Evolutionary conservation across 2,888 invertebrate species (phyloP), one percentile per base, ranked within the genome.

Genomic region (Calliphora vomitoria): DNA sequence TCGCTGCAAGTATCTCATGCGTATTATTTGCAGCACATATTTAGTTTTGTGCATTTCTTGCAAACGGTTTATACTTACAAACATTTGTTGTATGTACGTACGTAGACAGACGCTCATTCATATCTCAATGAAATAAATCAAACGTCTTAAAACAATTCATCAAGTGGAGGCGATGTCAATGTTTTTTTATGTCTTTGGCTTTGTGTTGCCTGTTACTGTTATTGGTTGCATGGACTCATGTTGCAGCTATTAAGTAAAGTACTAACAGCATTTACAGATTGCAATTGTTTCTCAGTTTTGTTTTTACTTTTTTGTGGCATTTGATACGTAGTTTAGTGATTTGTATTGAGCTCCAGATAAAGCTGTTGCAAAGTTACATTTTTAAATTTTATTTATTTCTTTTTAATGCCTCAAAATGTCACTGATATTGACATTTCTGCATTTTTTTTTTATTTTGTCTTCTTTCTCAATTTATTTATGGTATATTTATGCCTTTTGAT

Each of bases 51-150:
- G 31, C 1, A 38, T 8, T 44, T 58, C 25, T 78, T 50, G 35
- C 10, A 58, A n/a, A 62, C 13, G 20, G 60, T 18, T 13, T 60
- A 31, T 8, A 50, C 11, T 18, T n/a, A n/a, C n/a, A n/a, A 18
- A n/a, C 35, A 13, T 8, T 4, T 66, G 20, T 25, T 6, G 15
- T n/a, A 31, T 74, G n/a, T 18, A 4, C 20, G 18, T 35, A 31
- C 8, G 31, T 0, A 18, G 5, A 31, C 25, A 41, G 69, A 72
- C 62, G 72, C 60, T 79, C 64, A 79, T 79, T 72, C 79, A 68
- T 79, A 68, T 79, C 79, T 55, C n/a, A 68, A 25, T 50, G 66
- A 79, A 84, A 79, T 79, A 79, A 78, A 83, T 83, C 83, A 78
- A 83, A 78, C 25, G 38, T 74, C 79, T 79, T 66, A 25, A 64